Evolutionary conservation across 2,888 invertebrate species (phyloP).

Genomic region (Apocheima hispidaria): DNA sequence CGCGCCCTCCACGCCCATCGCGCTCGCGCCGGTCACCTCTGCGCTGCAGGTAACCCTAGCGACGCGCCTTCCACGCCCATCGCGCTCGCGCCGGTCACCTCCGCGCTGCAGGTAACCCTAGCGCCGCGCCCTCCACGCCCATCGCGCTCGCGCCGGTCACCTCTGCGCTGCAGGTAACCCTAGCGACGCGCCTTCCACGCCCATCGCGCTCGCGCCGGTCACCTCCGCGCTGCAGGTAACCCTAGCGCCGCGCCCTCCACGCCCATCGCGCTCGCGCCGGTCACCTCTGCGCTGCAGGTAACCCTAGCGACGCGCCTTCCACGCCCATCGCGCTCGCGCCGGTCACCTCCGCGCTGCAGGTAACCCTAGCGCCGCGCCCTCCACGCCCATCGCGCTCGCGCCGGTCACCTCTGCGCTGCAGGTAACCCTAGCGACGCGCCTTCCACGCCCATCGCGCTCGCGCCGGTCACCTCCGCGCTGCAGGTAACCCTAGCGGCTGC

Average conservation of each 20-base stretch:
- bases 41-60: conserved; percentile 80
- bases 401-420: background rate
- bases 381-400: too few relatives aligned
- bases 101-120: conserved; percentile 81
- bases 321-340: too few relatives aligned
- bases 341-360: background rate
- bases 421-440: too few relatives aligned
- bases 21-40: conserved; percentile 82
- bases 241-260: too few relatives aligned
- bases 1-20: conserved; percentile 83
- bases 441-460: too few relatives aligned
- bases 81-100: conserved; percentile 81
- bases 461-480: too few relatives aligned
- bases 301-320: too few relatives aligned
- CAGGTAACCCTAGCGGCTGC: background rate
- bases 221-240: background rate
- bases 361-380: too few relatives aligned
- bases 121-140: conserved; percentile 83
- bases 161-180: conserved; percentile 81
- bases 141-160: conserved; percentile 82
- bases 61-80: conserved; percentile 85
- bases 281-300: background rate
- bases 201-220: background rate
- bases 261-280: too few relatives aligned
- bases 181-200: too few relatives aligned